Base-by-base conservation (phyloP, 2,888 invertebrate genomes). In the Trissoscelio sp. region DNA sequence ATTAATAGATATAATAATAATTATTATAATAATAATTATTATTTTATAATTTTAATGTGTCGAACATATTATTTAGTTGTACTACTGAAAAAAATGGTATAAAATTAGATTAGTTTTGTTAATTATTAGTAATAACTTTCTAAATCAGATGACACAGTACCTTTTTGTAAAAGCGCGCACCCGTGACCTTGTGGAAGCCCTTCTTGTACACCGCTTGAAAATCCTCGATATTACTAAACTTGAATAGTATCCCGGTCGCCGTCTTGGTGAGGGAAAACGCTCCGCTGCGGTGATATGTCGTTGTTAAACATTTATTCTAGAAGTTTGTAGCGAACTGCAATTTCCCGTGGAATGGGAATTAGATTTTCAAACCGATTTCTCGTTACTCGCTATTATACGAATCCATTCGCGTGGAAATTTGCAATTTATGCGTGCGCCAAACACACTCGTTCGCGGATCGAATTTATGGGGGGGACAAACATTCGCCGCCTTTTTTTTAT, bases 191-290 rank as follows among this genome's bases (percentile, higher is more conserved):
- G 92, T 96, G 96, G 92, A 97, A 97, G 24, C 96, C 96, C 91
- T 96, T 96, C 92, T 96, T 95, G 93, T 95, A 96, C 83, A 96
- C 96, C 90, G 95, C 95, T 92, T 96, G 96, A 92, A 95, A 97
- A 91, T 97, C 97, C 85, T 96, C 96, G 84, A 96, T 95, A 91
- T 95, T 95, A 86, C 96, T 96, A 92, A 97, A 97, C 92, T 96
- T 96, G 93, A 97, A 97, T 83, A 97, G 94, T 88, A 97, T 96
- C 73, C 97, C 97, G 48, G 96, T 97, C 60, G 97, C 96, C 0
- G 97, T 97, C 93, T 96, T 96, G 83, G 96, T 96, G 86, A 97
- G 93, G 85, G 96, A 96, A 92, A 96, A 97, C 88, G 96, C 96
- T 66, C 96, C 96, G 87, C 96, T 95, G 92, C 64, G 79, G 80